Base-by-base conservation (phyloP, 2,797 vertebrate genomes). In the Danio albolineatus region DNA sequence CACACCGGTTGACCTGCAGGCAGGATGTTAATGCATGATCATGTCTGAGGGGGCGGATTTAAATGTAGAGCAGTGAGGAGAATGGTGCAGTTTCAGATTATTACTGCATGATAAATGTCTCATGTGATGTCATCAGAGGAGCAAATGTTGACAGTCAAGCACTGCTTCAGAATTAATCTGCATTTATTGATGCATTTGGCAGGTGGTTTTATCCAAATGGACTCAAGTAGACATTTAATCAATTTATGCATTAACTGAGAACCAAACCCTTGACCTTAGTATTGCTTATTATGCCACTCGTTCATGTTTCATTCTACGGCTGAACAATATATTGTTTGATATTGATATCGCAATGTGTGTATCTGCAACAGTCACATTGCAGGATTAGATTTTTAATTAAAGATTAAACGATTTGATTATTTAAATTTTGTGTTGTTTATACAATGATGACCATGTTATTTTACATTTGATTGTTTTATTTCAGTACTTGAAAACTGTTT, bases 11-110 rank as follows among this genome's bases (percentile, higher is more conserved):
- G 44, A 51, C 56, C 62, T 57, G 51, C 41, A 66, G 49, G 28
- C 46, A 36, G 36, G 14, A 67, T 51, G 44, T 49, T 51, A 60
- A 48, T 75, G 54, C 21, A 43, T n/a, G n/a, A n/a, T 75, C 72
- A 51, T 2, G 2, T 38, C 6, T 54, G 60, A 64, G 36, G 2
- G 41, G 16, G 10, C 0, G 57, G 21, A 4, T 38, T 38, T 61
- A 39, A 74, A 49, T 39, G 19, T 14, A 14, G 56, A 48, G 10
- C 44, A 56, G 7, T 7, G 0, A 38, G 36, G 51, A 66, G 10
- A 44, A 46, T 6, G 36, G 74, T 66, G 51, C 17, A 46, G 10
- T 57, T 36, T 10, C 10, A 59, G 53, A 38, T 59, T 59, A 57
- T 59, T 57, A 48, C 16, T 16, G 49, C 39, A n/a, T 6, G 5